Conservation (phyloP, 2,113 vertebrate genomes). For the Anas platyrhynchos region DNA sequence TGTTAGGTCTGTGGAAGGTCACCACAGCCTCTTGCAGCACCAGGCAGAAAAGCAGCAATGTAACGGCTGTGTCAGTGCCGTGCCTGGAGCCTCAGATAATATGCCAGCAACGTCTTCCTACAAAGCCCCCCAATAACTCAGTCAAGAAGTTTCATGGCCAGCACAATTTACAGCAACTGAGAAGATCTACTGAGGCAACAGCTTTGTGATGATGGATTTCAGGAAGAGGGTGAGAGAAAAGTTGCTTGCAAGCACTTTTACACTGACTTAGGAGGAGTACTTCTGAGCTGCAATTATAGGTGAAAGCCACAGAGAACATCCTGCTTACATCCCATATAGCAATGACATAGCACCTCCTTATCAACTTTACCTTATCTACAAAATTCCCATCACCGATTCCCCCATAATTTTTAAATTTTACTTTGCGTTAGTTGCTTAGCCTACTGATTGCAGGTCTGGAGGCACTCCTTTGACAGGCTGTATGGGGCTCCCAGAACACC, state of each 20-base stretch:
- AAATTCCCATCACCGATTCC: background rate
- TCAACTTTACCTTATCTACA: background rate
- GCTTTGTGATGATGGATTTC: background rate
- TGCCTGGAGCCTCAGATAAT: background rate
- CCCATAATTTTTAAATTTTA: background rate
- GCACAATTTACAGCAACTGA: background rate
- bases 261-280: background rate
- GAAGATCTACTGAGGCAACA: background rate
- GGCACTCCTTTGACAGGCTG: background rate
- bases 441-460: background rate
- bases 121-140: background rate
- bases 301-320: background rate
- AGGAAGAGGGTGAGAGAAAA: background rate
- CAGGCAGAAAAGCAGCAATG: background rate
- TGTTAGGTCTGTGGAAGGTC: background rate
- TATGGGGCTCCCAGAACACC: background rate
- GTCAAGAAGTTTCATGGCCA: background rate
- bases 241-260: background rate
- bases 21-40: background rate
- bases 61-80: accelerated
- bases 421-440: background rate
- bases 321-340: background rate
- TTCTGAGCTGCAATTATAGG: background rate
- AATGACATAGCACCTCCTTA: background rate
- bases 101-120: background rate